Evolutionary conservation across 2,797 vertebrate species (phyloP).

Genomic region (Rachycentron canadum): DNA sequence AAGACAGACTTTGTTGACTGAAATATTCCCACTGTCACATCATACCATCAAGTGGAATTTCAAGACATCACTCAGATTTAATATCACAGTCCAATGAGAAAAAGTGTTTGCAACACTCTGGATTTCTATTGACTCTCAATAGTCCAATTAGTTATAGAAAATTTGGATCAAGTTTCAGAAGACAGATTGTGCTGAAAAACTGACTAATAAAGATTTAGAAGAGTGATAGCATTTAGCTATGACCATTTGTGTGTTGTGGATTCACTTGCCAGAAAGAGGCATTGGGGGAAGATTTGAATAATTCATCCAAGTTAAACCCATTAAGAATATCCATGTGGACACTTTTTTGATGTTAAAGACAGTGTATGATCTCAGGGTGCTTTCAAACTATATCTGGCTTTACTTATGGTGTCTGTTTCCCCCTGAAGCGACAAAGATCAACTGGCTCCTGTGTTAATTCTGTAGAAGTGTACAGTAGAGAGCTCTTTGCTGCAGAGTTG

Average conservation of each 20-base stretch:
- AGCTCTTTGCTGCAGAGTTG: slow-evolving; percentile 46
- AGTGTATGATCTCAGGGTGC: slow-evolving; percentile 79
- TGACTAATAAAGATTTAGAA: slow-evolving; percentile 37
- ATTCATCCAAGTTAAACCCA: slow-evolving; percentile 83
- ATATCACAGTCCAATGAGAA: slow-evolving; percentile 24
- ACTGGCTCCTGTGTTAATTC: slow-evolving; percentile 75
- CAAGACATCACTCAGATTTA: slow-evolving; percentile 40
- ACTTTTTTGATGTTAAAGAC: slow-evolving; percentile 83
- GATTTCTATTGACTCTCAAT: slow-evolving; percentile 49
- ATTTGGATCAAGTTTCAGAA: slow-evolving; percentile 46
- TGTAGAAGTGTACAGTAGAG: slow-evolving; percentile 66
- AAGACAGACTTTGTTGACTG: slow-evolving; percentile 24
- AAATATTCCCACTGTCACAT: slow-evolving; percentile 38
- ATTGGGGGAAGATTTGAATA: slow-evolving; percentile 77
- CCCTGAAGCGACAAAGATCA: slow-evolving; percentile 85
- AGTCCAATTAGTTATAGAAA: slow-evolving; percentile 50
- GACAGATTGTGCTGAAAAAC: slow-evolving; percentile 35
- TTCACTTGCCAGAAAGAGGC: slow-evolving; percentile 63
- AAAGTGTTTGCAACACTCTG: slow-evolving; percentile 24
- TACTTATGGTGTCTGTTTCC: slow-evolving; percentile 75
- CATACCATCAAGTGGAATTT: slow-evolving; percentile 31
- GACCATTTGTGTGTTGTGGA: slow-evolving; percentile 61
- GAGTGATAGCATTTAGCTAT: slow-evolving; percentile 57
- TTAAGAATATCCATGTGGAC: slow-evolving; percentile 83
- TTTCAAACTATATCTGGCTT: slow-evolving; percentile 77